Conservation (phyloP, 2,888 invertebrate genomes). For the Heliconius aoede region DNA sequence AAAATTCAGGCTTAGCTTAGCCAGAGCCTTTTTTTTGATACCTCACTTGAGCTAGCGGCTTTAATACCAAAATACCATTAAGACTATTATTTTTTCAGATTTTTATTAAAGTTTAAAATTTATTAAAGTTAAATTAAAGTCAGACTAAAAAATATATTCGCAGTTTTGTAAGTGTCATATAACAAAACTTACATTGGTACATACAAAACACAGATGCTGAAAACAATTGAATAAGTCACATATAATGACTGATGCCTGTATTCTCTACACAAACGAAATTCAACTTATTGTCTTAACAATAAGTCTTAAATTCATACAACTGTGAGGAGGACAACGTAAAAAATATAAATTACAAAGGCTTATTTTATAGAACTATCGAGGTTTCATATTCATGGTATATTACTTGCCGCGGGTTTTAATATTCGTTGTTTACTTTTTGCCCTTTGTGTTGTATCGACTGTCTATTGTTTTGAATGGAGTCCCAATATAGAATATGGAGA, state of each 20-base stretch:
- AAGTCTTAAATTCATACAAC: neutral
- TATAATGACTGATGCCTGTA: conserved; percentile 66
- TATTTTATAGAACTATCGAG: conserved; percentile 40
- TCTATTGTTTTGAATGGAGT: conserved; percentile 26
- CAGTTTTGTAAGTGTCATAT: neutral
- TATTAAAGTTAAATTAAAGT: no score
- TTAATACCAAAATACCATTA: no score
- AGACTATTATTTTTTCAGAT: no score
- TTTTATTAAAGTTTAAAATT: no score
- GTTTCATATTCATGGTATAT: conserved; percentile 32
- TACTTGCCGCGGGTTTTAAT: conserved; percentile 29
- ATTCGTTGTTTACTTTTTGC: conserved; percentile 31
- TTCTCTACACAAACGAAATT: conserved; percentile 22
- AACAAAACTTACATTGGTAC: neutral
- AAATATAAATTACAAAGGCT: conserved; percentile 37
- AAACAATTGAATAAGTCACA: conserved; percentile 70
- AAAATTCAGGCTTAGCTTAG: no score
- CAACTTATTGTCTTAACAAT: neutral
- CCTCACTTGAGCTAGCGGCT: no score
- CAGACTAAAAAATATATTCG: neutral
- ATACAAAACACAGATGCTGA: conserved; percentile 53
- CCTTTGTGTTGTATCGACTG: conserved; percentile 24
- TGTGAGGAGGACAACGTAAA: conserved; percentile 37
- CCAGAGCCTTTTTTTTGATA: no score
- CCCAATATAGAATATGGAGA: no score